Base-by-base conservation (phyloP, 2,797 vertebrate genomes). In the Cyprinella venusta region DNA sequence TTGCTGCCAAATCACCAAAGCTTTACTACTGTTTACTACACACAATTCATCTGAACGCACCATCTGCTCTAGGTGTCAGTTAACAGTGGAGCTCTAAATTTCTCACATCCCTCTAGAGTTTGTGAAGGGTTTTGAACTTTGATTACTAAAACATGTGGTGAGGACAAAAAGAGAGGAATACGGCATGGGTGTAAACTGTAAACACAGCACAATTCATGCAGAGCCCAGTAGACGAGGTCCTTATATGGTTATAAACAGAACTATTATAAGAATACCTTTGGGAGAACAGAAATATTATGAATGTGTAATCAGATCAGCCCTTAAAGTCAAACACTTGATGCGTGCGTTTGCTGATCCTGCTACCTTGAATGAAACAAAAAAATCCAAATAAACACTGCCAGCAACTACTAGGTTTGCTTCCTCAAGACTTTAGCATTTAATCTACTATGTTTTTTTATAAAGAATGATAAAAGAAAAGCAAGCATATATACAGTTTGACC, bases 61-160 rank as follows among this genome's bases (percentile, higher is more conserved):
- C 83, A 79, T 76, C 71, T 88, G 83, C 75, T 71, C 18, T 16
- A 59, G 36, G 70, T 74, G 79, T 74, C 79, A 75, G 56, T 54
- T 70, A 84, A 83, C 84, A 86, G 26, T 59, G 26, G 70, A 30
- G 50, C 21, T 71, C 19, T 19, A 79, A 64, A 88, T 87, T 87
- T 84, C 75, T 85, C 63, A 33, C 36, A 1, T 76, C 68, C 59
- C 8, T 16, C 68, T 40, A 21, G 40, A 90, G 30, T 85, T 75
- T 65, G 36, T 64, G 19, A 30, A 63, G 42, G 36, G 74, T 16
- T 48, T 69, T 68, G 24, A 79, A 19, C 24, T 21, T 56, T 52
- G 40, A 69, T 80, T 54, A 78, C 71, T 59, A 45, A 48, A 81
- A 26, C 40, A 45, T 68, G 68, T 81, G 80, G 70, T 65, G 54